phyloP scores from a whole-genome alignment of 2,888 invertebrate species.

The Pandemis cinnamomeana region DNA sequence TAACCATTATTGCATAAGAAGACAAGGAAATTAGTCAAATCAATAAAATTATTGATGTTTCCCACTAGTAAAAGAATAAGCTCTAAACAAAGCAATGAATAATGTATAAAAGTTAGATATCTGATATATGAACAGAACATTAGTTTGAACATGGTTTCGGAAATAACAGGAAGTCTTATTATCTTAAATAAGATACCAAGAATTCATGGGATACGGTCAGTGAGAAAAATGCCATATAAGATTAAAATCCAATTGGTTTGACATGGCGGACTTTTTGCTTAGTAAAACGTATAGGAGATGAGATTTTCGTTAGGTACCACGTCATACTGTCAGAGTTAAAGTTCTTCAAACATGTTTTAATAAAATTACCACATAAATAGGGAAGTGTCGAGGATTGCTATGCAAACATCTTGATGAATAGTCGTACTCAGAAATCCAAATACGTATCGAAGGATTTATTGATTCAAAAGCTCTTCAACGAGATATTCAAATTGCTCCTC shows the following conservation, averaged over 20 bases:
- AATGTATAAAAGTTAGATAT: constrained; percentile 22
- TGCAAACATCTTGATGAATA: constrained; percentile 26
- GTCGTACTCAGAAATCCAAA: constrained; percentile 31
- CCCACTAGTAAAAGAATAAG: constrained; percentile 3
- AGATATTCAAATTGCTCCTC: constrained; percentile 23
- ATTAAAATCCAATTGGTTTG: constrained; percentile 20
- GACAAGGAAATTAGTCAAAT: constrained; percentile 38
- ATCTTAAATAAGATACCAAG: constrained; percentile 20
- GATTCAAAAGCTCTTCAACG: constrained; percentile 36
- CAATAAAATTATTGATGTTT: constrained; percentile 18
- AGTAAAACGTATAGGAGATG: not conserved
- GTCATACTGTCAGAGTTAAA: not conserved
- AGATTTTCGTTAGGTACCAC: too few species aligned
- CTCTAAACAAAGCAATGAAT: constrained; percentile 16
- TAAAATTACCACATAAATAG: constrained; percentile 27
- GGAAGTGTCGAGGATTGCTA: constrained; percentile 30
- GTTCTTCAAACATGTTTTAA: not conserved
- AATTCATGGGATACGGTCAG: constrained; percentile 13
- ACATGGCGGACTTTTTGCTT: not conserved
- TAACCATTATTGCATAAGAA: constrained; percentile 33
- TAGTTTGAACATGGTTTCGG: constrained; percentile 16
- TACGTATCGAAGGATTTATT: constrained; percentile 31
- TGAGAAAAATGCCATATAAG: constrained; percentile 23
- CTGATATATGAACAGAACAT: constrained; percentile 12
- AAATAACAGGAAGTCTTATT: constrained; percentile 27